phyloP scores from a whole-genome alignment of 1,140 invertebrate genomes.

The Tribolium madens region DNA sequence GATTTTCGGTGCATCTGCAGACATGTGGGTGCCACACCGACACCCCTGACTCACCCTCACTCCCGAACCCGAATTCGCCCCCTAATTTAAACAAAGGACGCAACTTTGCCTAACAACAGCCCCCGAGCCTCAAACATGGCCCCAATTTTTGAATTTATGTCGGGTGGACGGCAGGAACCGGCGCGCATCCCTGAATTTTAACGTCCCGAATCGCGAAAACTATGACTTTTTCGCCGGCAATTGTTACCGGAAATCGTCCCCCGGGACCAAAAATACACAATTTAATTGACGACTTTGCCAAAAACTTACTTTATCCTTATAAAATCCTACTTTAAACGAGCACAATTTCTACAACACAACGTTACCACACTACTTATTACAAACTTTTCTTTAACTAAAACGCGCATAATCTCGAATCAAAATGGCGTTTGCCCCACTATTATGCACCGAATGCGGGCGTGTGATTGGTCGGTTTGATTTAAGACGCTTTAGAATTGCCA shows the following conservation, averaged over 20 bases:
- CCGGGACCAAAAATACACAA: background rate
- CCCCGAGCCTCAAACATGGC: background rate
- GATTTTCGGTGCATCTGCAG: background rate
- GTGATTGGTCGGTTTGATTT: constrained; percentile 35
- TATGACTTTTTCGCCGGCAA: background rate
- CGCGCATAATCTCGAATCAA: constrained; percentile 43
- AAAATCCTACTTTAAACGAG: constrained; percentile 18
- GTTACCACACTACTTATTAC: constrained; percentile 38
- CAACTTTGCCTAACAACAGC: background rate
- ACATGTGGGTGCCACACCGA: constrained; percentile 12
- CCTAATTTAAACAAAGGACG: background rate
- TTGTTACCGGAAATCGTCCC: background rate
- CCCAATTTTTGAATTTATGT: background rate
- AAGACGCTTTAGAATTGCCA: constrained; percentile 28
- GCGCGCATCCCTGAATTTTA: constrained; percentile 7
- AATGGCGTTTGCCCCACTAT: constrained; percentile 34
- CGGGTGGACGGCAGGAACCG: constrained; percentile 15
- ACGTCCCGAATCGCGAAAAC: constrained; percentile 5
- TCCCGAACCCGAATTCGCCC: background rate
- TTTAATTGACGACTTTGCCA: constrained; percentile 25
- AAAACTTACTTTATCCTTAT: constrained; percentile 24
- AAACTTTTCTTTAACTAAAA: constrained; percentile 42
- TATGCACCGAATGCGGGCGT: background rate
- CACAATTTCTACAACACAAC: constrained; percentile 28
- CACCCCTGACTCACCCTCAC: background rate